Evolutionary conservation across 2,113 vertebrate species (phyloP), one percentile per base, ranked within the genome.

Genomic region (Desmodus rotundus): DNA sequence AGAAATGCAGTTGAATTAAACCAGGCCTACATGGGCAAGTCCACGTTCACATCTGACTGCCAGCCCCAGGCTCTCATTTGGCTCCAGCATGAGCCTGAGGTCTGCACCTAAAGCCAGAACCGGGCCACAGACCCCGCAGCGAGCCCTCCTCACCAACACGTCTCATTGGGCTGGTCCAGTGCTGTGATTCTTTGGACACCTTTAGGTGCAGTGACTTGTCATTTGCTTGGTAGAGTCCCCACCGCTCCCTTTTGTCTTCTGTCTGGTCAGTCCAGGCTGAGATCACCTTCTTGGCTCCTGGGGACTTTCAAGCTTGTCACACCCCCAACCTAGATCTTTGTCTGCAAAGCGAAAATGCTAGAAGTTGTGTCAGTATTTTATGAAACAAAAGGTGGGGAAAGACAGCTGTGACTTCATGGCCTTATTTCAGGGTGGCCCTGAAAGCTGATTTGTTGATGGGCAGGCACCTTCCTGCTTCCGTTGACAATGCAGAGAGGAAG

Each of bases 221-320:
- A 10, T 28, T 1, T 31, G 15, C 8, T 43, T 7, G 7, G 2
- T 12, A 1, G 0, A 5, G 16, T 16, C 5, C 31, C 68, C 19
- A 2, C 15, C 4, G 0, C 38, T 68, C 33, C 47, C 47, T 54
- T 45, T 7, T 16, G 12, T 50, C 91, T 31, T 4, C 4, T 1
- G 0, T 24, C 54, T 45, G 13, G 10, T 33, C 81, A 38, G 0
- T 36, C 36, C 7, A 0, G 2, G 77, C 26, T 7, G 2, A 6
- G 2, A 1, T 1, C 5, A 10, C 38, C 43, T 3, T 20, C 24
- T 63, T 33, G 13, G 56, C 7, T 38, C 38, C 45, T 84, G 45
- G 19, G 8, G 4, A 41, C 33, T 67, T 90, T 22, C 6, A 70
- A 33, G 4, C 80, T 38, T 17, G 0, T 78, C 19, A n/a, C 12